Evolutionary conservation across 2,113 vertebrate genomes (phyloP), one percentile per base, ranked within the genome.

Genomic region (Scomber colias): DNA sequence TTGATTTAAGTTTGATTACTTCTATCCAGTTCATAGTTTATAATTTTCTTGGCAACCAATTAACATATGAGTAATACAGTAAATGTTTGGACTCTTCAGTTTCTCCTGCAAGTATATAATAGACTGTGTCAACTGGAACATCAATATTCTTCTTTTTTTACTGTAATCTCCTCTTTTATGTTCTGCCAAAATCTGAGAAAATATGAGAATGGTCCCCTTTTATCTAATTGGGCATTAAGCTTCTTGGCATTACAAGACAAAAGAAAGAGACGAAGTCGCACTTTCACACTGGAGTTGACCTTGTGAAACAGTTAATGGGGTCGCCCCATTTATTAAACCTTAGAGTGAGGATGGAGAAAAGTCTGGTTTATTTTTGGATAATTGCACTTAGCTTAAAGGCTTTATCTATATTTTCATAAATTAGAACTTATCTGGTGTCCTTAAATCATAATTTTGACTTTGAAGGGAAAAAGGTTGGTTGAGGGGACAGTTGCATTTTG

Each of bases 401-500:
- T 67, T 71, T 66, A 79, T 81, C 56, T 46, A 27, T 65, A 70
- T 70, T 69, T 69, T 84, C 61, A 64, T 46, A 60, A 81, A 72
- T 78, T 0, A 81, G 71, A 63, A 54, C 61, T 78, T 78, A 83
- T 83, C 83, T 69, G 51, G 10, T 31, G 31, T 54, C 55, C 73
- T 72, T 11, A 19, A 78, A 69, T 81, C 64, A 56, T 45, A 5
- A 76, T 64, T 86, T 50, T 61, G 53, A 68, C 62, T 75, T 82
- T 73, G 19, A 82, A 63, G 16, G 46, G 8, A 2, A 65, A 61
- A 76, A 53, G 56, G 35, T 70, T 48, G 57, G 1, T 1, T 30
- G 66, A 31, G 19, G 50, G 50, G 46, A 69, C 59, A 67, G 35
- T 51, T 46, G 24, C 73, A 72, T 50, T 81, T 81, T 72, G 77